Conservation (phyloP, 2,888 invertebrate genomes). For the Trachelus troglodyta region DNA sequence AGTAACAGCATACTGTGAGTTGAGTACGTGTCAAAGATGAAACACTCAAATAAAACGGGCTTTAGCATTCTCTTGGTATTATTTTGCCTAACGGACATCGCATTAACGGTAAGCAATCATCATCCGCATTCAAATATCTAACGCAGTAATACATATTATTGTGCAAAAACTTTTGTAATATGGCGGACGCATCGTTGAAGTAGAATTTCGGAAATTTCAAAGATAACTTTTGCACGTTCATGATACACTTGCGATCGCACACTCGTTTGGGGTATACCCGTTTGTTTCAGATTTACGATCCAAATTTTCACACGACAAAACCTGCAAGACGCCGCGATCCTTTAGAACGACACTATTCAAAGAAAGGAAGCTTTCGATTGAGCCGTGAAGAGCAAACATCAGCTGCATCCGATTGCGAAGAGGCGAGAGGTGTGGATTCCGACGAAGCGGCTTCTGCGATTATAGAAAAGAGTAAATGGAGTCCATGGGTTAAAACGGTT, state of each 20-base stretch:
- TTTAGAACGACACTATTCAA: constrained; percentile 7
- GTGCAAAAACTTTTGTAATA: background rate
- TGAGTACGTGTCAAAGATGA: background rate
- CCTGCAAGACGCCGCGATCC: background rate
- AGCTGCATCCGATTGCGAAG: background rate
- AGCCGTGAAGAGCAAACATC: background rate
- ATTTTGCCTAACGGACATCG: background rate
- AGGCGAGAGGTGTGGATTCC: background rate
- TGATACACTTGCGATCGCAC: background rate
- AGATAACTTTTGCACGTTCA: background rate
- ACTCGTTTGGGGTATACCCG: background rate
- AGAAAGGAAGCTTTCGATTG: constrained; percentile 18
- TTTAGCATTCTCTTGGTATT: background rate
- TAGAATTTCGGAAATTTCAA: background rate
- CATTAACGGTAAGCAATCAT: background rate
- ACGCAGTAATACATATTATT: background rate
- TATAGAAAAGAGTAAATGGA: constrained; percentile 23
- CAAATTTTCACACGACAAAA: constrained; percentile 13
- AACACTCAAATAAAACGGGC: background rate
- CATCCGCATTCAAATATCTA: background rate
- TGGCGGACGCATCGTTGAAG: background rate
- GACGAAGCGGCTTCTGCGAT: constrained; percentile 14
- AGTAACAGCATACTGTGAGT: background rate
- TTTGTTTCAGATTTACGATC: constrained; percentile 17
- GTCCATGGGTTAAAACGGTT: constrained; percentile 31